phyloP scores from a whole-genome alignment of 2,113 vertebrate genomes.

The Seriola dumerili region DNA sequence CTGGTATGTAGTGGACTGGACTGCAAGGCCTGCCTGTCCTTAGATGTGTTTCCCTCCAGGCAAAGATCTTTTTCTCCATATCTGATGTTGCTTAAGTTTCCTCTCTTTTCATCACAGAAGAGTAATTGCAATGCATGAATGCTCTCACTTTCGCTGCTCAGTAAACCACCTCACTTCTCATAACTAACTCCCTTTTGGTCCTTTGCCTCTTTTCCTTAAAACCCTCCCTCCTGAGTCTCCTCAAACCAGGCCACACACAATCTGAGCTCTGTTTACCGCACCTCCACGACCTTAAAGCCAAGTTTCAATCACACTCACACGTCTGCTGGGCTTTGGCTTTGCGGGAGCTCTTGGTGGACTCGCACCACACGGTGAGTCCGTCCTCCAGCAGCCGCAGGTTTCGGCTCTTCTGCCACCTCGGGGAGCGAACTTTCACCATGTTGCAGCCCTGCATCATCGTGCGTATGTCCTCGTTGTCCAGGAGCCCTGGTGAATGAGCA shows the following conservation, averaged over 20 bases:
- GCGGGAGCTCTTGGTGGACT: slow-evolving; percentile 86
- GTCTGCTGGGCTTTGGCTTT: slow-evolving; percentile 86
- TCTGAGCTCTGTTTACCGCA: not conserved
- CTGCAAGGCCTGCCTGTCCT: not conserved
- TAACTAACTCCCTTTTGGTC: not conserved
- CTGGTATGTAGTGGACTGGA: not conserved
- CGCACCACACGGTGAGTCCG: slow-evolving; percentile 91
- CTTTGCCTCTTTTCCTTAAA: slow-evolving; percentile 2
- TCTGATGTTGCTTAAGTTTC: slow-evolving; percentile 44
- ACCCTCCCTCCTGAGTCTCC: not conserved
- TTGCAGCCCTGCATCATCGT: slow-evolving; percentile 91
- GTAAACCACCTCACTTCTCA: not conserved
- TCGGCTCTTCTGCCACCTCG: slow-evolving; percentile 87
- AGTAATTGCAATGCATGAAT: slow-evolving; percentile 9
- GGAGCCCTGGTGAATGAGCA: slow-evolving; percentile 84
- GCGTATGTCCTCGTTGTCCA: slow-evolving; percentile 90
- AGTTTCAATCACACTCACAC: slow-evolving; percentile 85
- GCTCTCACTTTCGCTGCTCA: slow-evolving; percentile 16
- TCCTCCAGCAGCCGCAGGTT: slow-evolving; percentile 91
- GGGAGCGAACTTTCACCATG: slow-evolving; percentile 91
- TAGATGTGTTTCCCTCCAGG: slow-evolving; percentile 18
- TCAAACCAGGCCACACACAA: not conserved
- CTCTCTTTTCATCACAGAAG: slow-evolving; percentile 8
- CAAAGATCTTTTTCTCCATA: slow-evolving; percentile 19
- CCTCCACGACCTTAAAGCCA: not conserved